Conservation (phyloP, 2,113 vertebrate species). For the Bambusicola thoracicus region DNA sequence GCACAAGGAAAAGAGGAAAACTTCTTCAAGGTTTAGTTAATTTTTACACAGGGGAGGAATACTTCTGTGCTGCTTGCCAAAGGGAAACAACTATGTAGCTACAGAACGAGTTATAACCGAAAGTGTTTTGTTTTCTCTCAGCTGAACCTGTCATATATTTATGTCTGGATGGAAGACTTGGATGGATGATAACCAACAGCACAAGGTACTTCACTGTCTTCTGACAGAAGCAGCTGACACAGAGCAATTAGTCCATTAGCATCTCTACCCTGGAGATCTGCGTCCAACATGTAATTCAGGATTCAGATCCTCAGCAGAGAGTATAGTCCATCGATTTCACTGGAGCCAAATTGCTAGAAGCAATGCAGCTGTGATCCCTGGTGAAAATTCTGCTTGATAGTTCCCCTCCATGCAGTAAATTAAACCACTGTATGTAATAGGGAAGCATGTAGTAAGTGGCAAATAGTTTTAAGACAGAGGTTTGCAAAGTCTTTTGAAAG, state of each 20-base stretch:
- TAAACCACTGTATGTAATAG: neutral
- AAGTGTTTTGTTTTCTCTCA: neutral
- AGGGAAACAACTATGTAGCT: neutral
- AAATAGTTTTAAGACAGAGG: neutral
- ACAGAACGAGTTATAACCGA: neutral
- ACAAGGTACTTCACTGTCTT: neutral
- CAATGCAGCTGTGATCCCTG: accelerated
- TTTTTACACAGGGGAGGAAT: neutral
- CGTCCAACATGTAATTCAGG: neutral
- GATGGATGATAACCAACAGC: neutral
- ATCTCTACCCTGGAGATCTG: neutral
- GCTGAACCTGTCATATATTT: neutral
- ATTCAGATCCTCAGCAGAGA: neutral
- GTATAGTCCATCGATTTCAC: neutral
- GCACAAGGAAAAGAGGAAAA: neutral
- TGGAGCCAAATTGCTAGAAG: neutral
- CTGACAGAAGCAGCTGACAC: neutral
- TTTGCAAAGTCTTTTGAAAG: neutral
- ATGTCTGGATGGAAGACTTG: neutral
- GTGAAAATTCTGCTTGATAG: neutral
- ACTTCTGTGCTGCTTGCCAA: neutral
- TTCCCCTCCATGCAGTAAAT: neutral
- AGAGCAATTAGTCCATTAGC: neutral
- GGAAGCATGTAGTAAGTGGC: neutral
- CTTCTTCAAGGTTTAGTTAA: neutral